A percentile compares a stretch with the other conserved stretches of the same genome.
Conservation (phyloP, 2,797 vertebrate species). For the Chelonia mydas region DNA sequence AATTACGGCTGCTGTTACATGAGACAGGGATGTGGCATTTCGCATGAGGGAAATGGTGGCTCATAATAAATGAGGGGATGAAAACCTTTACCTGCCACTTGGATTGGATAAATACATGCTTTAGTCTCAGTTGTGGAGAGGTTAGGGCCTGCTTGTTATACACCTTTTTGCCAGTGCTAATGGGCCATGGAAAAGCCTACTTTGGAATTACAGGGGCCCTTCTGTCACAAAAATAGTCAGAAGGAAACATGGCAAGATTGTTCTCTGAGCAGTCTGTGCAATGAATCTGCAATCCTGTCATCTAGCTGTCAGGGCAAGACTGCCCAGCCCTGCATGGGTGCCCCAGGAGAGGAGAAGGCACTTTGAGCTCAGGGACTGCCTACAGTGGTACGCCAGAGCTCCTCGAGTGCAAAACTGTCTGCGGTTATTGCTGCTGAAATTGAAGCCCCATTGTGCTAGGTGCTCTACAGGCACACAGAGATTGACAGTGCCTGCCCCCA, state of each 20-base stretch:
- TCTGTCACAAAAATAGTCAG: not conserved
- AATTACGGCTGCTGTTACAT: not conserved
- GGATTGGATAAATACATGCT: not conserved
- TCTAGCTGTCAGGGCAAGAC: not conserved
- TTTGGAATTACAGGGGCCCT: not conserved
- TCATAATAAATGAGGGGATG: not conserved
- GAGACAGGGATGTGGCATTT: not conserved
- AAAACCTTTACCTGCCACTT: not conserved
- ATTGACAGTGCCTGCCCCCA: not conserved
- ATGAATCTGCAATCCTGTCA: not conserved
- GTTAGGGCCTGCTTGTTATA: not conserved
- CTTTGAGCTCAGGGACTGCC: fast-evolving
- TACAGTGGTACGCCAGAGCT: not conserved
- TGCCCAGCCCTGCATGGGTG: not conserved
- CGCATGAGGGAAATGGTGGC: not conserved
- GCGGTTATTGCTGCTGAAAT: not conserved
- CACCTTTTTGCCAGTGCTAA: not conserved
- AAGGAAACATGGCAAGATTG: not conserved
- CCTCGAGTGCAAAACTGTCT: not conserved
- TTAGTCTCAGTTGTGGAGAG: not conserved
- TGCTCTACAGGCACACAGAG: not conserved
- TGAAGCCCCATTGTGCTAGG: not conserved
- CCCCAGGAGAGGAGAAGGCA: not conserved
- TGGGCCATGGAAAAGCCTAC: not conserved
- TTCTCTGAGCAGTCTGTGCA: not conserved